Evolutionary conservation across 2,113 vertebrate species (phyloP), one percentile per base, ranked within the genome.

Genomic region (Hassar affinis): DNA sequence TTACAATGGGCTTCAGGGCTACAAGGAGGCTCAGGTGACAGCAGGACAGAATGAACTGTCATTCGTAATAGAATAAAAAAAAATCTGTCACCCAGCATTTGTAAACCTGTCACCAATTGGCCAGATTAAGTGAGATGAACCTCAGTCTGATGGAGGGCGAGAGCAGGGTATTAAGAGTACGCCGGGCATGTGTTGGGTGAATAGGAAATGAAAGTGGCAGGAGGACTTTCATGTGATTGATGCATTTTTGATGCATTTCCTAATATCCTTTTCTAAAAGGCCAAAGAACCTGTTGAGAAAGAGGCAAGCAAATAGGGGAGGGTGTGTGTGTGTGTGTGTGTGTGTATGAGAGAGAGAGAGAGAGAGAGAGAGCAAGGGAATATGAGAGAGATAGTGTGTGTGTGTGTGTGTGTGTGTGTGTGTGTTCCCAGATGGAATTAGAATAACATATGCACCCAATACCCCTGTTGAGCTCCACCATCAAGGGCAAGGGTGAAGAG

Each of bases 51-150:
- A 81, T 76, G 66, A 42, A 80, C 77, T 62, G 57, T 86, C 74
- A 84, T 77, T 80, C 14, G 82, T 86, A 85, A 85, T 79, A 59
- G 78, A 80, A 88, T 85, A 59, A 75, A 30, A 85, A 54, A 79
- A 84, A 81, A 81, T 82, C 47, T 83, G 66, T 80, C 74, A 49
- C 42, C 64, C 82, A 20, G 68, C 59, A 49, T 69, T 59, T 54
- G 33, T 86, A 85, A 88, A 86, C 85, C 84, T 85, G 86, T 86
- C 82, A 86, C 81, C 68, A 80, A 76, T 81, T 81, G 59, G 56
- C 47, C 81, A 82, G 79, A 85, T 84, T 80, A 85, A 83, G 78
- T 77, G 77, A 80, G 79, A 84, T 74, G 79, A 66, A 78, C 45
- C 27, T 69, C 54, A 82, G 80, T 30, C 74, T 38, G 66, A 80